phyloP scores from a whole-genome alignment of 2,113 vertebrate genomes.

The Macrotus californicus region DNA sequence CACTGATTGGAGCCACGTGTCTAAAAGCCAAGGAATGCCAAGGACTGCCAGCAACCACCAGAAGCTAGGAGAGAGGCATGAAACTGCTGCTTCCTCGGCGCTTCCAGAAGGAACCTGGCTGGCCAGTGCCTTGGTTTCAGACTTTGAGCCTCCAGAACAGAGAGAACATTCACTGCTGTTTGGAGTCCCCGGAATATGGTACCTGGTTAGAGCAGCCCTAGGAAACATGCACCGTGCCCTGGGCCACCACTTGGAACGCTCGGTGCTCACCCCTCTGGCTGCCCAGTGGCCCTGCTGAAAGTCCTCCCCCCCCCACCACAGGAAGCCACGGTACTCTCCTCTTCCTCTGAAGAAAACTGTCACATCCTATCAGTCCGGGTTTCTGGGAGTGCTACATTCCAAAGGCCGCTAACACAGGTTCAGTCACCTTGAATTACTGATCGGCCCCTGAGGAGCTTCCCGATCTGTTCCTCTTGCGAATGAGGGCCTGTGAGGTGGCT shows the following conservation, averaged over 20 bases:
- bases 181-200: neutral
- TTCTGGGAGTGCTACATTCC: neutral
- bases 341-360: neutral
- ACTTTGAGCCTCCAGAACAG: neutral
- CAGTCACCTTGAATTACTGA: neutral
- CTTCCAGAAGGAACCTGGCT: neutral
- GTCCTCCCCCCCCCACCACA: neutral
- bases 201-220: neutral
- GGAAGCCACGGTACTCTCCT: neutral
- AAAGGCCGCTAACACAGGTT: neutral
- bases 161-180: neutral
- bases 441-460: neutral
- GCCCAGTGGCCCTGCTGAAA: neutral
- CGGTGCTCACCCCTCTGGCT: neutral
- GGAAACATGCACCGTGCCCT: neutral
- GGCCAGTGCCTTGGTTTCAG: neutral
- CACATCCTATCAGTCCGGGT: neutral
- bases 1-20: neutral
- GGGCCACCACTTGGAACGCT: neutral
- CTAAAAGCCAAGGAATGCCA: neutral
- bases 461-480: neutral
- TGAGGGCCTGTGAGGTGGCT: neutral
- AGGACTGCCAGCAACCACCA: neutral
- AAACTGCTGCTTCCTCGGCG: neutral
- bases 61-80: neutral